Evolutionary conservation across 2,888 invertebrate species (phyloP).

Genomic region (Lordiphosa andalusiaca): DNA sequence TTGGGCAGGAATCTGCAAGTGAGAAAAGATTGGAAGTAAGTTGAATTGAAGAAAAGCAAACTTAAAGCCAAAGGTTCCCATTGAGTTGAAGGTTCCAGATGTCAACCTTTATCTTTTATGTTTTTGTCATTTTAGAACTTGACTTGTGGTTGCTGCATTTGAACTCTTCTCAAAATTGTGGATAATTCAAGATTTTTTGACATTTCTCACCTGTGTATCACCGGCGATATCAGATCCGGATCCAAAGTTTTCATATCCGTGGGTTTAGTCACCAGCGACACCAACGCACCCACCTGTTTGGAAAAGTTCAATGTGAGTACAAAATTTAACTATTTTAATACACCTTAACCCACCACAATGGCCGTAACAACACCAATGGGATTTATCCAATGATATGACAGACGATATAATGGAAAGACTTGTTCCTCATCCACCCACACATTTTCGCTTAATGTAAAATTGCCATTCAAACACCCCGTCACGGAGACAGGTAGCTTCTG

Average conservation of each 20-base stretch:
- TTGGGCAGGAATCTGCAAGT: conserved; percentile 74
- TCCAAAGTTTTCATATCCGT: conserved; percentile 82
- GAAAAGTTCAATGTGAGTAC: too few species aligned
- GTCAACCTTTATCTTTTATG: too few species aligned
- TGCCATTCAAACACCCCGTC: conserved; percentile 78
- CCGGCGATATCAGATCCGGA: conserved; percentile 83
- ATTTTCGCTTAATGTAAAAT: conserved; percentile 44
- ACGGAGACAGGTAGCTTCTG: conserved; percentile 82
- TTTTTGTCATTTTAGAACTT: too few species aligned
- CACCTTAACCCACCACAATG: conserved; percentile 86
- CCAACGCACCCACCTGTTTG: conserved; percentile 85
- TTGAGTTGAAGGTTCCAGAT: too few species aligned
- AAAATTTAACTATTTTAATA: too few species aligned
- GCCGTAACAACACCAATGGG: conserved; percentile 86
- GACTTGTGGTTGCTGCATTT: too few species aligned
- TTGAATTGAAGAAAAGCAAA: too few species aligned
- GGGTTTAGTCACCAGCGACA: conserved; percentile 83
- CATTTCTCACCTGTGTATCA: conserved; percentile 81
- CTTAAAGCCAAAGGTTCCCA: too few species aligned
- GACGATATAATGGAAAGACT: conserved; percentile 87
- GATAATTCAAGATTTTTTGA: too few species aligned
- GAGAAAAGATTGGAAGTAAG: neutral
- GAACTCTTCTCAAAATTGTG: too few species aligned
- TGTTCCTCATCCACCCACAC: conserved; percentile 80
- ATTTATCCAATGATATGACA: conserved; percentile 92